Base-by-base conservation (phyloP, 1,140 invertebrate species). In the Calephelis nemesis region DNA sequence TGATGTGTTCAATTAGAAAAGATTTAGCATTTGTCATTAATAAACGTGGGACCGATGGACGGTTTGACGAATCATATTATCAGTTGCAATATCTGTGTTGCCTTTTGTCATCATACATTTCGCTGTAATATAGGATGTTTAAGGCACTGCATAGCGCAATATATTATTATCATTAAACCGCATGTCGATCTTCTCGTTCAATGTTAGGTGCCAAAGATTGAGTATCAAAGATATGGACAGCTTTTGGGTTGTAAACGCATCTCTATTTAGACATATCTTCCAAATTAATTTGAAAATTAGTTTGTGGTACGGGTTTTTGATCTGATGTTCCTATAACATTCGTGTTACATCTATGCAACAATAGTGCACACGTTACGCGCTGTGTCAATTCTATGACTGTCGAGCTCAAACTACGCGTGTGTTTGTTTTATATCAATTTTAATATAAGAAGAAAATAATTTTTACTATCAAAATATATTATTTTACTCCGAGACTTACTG, bases 151-250 rank as follows among this genome's bases (percentile, higher is more conserved):
- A 50, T 48, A 65, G 11, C 12, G 63, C 63, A 50, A 65, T 50
- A 65, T 5, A 42, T 15, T 42, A 67, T 60, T 47, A 30, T 30
- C 30, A 54, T 77, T 78, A 79, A 84, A 79, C 78, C 84, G 54
- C 65, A 58, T 67, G 65, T 67, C 65, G 54, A 77, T 80, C 80
- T 74, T 68, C 71, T 62, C 79, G 71, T 86, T 74, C 78, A 79
- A 73, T 83, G 81, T 90, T 85, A 87, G 86, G 88, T 91, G 88
- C 88, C 88, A 91, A 91, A 91, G 88, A 91, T 79, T 83, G 82
- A 81, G 77, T 88, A 91, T 91, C 87, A 91, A 91, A 91, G 88
- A 91, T 87, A 78, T 75, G 78, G 74, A 76, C 74, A 73, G 77
- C 80, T 77, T 85, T 78, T 76, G 81, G 82, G 83, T 85, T 77